phyloP scores from a whole-genome alignment of 1,140 invertebrate species.

The Bilobella aurantiaca region DNA sequence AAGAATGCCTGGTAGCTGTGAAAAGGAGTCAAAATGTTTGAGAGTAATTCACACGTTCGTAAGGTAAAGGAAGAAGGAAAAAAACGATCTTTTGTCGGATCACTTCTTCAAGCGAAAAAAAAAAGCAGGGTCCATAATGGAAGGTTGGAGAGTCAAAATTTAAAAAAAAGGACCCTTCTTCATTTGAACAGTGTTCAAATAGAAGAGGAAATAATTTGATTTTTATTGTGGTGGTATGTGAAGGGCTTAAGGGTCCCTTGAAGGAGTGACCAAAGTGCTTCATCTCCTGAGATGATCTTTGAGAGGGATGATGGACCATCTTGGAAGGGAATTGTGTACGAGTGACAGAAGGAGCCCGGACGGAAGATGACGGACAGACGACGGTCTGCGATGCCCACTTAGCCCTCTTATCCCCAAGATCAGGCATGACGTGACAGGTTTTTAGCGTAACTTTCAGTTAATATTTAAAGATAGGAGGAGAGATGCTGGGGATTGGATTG shows the following conservation, averaged over 20 bases:
- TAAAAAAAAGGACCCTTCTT: too few relatives aligned
- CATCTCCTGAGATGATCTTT: background rate
- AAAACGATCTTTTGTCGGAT: constrained; percentile 5
- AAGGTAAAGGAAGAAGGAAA: background rate
- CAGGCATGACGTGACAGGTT: background rate
- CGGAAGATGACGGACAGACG: background rate
- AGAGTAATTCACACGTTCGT: constrained; percentile 8
- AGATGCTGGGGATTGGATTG: background rate
- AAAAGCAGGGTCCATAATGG: too few relatives aligned
- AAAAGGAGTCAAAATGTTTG: constrained; percentile 9
- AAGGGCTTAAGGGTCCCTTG: background rate
- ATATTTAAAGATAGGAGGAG: background rate
- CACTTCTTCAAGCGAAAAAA: too few relatives aligned
- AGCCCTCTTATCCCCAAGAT: background rate
- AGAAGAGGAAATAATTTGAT: background rate
- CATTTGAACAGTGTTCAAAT: too few relatives aligned
- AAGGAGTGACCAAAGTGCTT: background rate
- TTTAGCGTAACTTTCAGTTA: constrained; percentile 2
- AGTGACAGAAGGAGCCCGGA: background rate
- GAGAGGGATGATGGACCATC: background rate
- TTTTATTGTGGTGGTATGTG: background rate
- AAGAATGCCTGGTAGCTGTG: background rate
- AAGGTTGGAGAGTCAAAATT: too few relatives aligned
- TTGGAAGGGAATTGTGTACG: too few relatives aligned
- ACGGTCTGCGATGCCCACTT: background rate